Base-by-base conservation (phyloP, 2,113 vertebrate genomes). In the Brachyhypopomus occidentalis region DNA sequence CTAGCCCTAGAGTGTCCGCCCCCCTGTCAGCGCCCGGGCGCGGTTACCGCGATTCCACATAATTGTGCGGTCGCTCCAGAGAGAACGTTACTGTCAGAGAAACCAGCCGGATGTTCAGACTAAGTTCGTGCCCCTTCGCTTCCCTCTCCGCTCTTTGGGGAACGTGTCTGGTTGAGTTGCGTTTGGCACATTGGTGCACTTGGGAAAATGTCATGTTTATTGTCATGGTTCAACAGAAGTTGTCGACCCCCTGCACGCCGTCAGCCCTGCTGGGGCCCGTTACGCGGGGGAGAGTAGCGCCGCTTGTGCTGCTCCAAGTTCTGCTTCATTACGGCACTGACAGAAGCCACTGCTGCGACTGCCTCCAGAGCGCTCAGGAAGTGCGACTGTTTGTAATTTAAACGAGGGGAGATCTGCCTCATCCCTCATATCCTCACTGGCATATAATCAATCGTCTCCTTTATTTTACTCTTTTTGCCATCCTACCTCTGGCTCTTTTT, bases 31-130 rank as follows among this genome's bases (percentile, higher is more conserved):
- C 67, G 86, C 78, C 86, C 82, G 88, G 87, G 84, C 78, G 90
- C 86, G 79, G 82, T 86, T 87, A 84, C 86, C 88, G 89, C 78
- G 48, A 80, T 83, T 86, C 86, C 86, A 85, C 83, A 84, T 93
- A 94, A 93, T 93, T 92, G 91, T 89, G 89, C 86, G 87, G 90
- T 91, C 75, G 86, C 89, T 92, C 90, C 80, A 85, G 78, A 89
- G 90, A 84, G 76, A 79, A 88, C 81, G 87, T 88, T 87, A 87
- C 89, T 87, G 90, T 88, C 89, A 87, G 87, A 87, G 88, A 89
- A 91, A 88, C 86, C 72, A 56, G 19, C 71, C 36, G 79, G 84
- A 80, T 67, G 41, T 84, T 88, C 76, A 48, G 55, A 71, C 38
- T n/a, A 34, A 56, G 34, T 30, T 22, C 36, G 34, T 63, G 36